phyloP scores from a whole-genome alignment of 2,888 invertebrate species.

The Sinelater perroti region DNA sequence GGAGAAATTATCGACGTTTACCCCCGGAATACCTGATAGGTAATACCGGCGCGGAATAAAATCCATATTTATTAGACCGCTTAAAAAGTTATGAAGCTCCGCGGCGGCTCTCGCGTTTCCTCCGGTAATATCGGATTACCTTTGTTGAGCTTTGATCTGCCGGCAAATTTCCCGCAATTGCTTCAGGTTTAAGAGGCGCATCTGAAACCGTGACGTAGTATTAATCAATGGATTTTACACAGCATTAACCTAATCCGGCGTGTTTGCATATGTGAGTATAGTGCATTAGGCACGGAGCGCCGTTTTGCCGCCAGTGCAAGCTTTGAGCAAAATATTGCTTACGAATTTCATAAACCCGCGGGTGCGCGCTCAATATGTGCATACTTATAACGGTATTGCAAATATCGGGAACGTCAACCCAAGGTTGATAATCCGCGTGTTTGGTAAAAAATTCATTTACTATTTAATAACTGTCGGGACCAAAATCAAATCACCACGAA shows the following conservation, averaged over 20 bases:
- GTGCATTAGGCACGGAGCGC: neutral
- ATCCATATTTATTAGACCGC: slow-evolving; percentile 29
- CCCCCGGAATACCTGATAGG: slow-evolving; percentile 43
- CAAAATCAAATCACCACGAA: no score
- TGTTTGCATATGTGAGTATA: neutral
- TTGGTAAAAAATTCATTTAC: no score
- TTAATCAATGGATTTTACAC: neutral
- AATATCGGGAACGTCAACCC: no score
- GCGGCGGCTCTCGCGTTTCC: slow-evolving; percentile 2
- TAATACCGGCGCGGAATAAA: slow-evolving; percentile 34
- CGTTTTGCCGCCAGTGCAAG: no score
- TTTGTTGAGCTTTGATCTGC: slow-evolving; percentile 7
- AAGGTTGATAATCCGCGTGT: no score
- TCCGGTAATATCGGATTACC: slow-evolving; percentile 4
- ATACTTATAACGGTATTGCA: no score
- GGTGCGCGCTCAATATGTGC: no score
- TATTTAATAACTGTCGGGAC: no score
- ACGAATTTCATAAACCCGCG: no score
- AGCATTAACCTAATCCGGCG: neutral
- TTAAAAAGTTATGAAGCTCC: slow-evolving; percentile 19
- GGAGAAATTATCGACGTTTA: slow-evolving; percentile 49
- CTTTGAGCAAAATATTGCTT: no score
- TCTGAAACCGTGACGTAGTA: slow-evolving; percentile 1
- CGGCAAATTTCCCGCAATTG: neutral
- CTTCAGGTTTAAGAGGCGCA: neutral